Percentiles rank a stretch among this genome's conserved stretches.
phyloP scores from a whole-genome alignment of 2,113 vertebrate genomes.

The Eptesicus fuscus region DNA sequence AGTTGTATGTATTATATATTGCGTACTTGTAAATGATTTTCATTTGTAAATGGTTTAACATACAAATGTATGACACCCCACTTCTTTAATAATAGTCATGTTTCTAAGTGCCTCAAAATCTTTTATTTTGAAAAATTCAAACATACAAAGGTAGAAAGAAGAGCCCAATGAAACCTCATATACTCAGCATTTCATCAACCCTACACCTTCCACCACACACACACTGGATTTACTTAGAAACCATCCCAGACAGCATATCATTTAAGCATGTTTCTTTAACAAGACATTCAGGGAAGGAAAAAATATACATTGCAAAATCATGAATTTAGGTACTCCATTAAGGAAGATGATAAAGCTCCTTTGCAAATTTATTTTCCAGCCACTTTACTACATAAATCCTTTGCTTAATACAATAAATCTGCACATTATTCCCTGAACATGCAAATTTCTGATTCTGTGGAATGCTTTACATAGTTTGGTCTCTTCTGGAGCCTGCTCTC shows the following conservation, averaged over 20 bases:
- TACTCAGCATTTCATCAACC: not conserved
- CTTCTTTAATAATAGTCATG: constrained; percentile 33
- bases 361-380: not conserved
- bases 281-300: not conserved
- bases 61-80: not conserved
- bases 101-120: constrained; percentile 34
- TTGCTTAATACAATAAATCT: not conserved
- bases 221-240: not conserved
- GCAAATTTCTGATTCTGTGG: not conserved
- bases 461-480: not conserved
- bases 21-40: constrained; percentile 41
- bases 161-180: not conserved
- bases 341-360: not conserved
- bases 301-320: not conserved
- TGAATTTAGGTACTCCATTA: not conserved
- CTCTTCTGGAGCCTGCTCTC: not conserved
- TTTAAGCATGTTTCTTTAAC: not conserved
- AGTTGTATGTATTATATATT: constrained; percentile 31
- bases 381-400: not conserved
- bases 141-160: constrained; percentile 18
- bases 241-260: not conserved
- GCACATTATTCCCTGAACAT: not conserved
- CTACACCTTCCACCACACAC: not conserved
- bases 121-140: constrained; percentile 33
- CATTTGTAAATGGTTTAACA: constrained; percentile 48